phyloP scores from a whole-genome alignment of 2,888 invertebrate genomes.

The Drosophila subsilvestris region DNA sequence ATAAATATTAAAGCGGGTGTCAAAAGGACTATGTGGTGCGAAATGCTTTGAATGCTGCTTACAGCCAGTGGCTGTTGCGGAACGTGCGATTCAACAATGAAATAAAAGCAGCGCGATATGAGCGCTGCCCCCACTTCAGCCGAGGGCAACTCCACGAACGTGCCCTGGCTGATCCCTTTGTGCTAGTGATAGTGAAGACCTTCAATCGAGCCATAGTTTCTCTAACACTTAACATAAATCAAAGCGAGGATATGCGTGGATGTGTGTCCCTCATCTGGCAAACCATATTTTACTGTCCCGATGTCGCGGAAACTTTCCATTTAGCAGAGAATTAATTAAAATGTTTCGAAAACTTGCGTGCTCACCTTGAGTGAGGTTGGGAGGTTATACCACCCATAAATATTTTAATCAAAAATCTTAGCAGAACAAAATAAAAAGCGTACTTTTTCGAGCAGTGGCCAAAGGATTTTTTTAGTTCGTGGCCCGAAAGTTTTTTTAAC shows the following conservation, averaged over 20 bases:
- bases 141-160: conserved; percentile 9
- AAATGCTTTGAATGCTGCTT: conserved; percentile 51
- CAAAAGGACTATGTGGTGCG: conserved; percentile 54
- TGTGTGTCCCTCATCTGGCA: conserved; percentile 7
- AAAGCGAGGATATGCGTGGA: conserved; percentile 28
- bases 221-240: conserved; percentile 24
- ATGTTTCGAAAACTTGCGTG: conserved; percentile 23
- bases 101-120: conserved; percentile 26
- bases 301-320: conserved; percentile 35
- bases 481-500: conserved; percentile 38
- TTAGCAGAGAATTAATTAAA: conserved; percentile 62
- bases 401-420: conserved; percentile 59
- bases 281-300: conserved; percentile 11
- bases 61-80: conserved; percentile 12
- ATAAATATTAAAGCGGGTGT: conserved; percentile 70
- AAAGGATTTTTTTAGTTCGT: conserved; percentile 33
- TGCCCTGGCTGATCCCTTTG: conserved; percentile 30
- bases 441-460: conserved; percentile 26
- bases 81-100: conserved; percentile 30
- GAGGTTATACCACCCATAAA: conserved; percentile 38
- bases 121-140: too few species aligned
- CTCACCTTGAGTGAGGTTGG: conserved; percentile 29
- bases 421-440: conserved; percentile 29
- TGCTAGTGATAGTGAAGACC: conserved; percentile 3
- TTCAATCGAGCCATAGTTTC: background rate